These are phyloP conservation scores for Mesorhabditis belari DNA, from an alignment of 2,888 invertebrate species.

Conservation along the genomic window DNA sequence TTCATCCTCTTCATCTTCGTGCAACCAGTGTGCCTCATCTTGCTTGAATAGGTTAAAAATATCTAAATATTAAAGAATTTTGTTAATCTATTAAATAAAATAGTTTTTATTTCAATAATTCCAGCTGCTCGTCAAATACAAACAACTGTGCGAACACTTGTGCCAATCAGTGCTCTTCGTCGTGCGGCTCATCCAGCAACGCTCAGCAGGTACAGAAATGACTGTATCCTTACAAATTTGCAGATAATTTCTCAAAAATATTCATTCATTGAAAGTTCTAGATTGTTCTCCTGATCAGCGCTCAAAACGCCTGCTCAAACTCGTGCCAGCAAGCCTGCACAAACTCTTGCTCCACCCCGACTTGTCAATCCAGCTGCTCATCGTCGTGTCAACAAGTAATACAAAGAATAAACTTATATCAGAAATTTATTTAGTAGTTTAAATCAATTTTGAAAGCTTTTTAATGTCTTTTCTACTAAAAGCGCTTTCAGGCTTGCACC, in stretches of 20 bases:
- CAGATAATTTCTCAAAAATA: background rate
- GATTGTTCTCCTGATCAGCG: background rate
- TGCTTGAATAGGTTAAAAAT: background rate
- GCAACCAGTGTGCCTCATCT: background rate
- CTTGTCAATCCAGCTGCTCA: constrained; percentile 5
- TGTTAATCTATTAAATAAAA: too few relatives aligned
- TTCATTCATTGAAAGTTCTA: background rate
- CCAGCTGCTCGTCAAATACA: constrained; percentile 9
- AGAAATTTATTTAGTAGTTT: too few relatives aligned
- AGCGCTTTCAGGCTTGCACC: too few relatives aligned
- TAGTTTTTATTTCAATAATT: background rate
- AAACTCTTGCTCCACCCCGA: constrained; percentile 4
- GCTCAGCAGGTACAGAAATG: background rate
- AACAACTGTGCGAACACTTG: constrained; percentile 21
- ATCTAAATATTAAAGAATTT: too few relatives aligned
- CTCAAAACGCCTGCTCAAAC: constrained; percentile 7
- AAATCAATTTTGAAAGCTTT: too few relatives aligned
- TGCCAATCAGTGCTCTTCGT: constrained; percentile 19
- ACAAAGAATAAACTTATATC: too few relatives aligned
- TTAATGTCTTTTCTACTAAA: too few relatives aligned
- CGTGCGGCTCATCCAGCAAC: background rate
- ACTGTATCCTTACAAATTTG: too few relatives aligned
- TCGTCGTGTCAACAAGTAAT: background rate
- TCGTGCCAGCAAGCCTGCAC: constrained; percentile 16
- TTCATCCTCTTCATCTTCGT: background rate